Evolutionary conservation across 2,113 vertebrate genomes (phyloP), one percentile per base, ranked within the genome.

Genomic region (Natator depressus): DNA sequence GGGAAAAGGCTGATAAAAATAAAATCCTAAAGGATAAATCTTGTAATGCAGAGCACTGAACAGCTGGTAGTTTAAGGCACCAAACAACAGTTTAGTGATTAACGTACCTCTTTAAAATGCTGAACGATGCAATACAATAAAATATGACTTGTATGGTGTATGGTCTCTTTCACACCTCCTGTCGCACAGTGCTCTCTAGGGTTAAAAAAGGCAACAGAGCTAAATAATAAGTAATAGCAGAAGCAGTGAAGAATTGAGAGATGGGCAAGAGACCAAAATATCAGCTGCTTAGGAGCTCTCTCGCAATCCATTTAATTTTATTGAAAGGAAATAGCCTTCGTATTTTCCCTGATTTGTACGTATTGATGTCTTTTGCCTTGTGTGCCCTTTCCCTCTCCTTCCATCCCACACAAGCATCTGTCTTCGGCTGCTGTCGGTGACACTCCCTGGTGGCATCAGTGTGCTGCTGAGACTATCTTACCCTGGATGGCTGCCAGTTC

Each of bases 61-160:
- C 98, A 98, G 97, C 97, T 98, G 98, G 98, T 93, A 97, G 87
- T 98, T 98, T 98, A 98, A 98, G 98, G 93, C 97, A 95, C 80
- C 86, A 94, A 98, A 98, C 95, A 98, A 94, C 96, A 98, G 97
- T 98, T 98, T 98, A 97, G 93, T 96, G 96, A 98, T 98, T 98
- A 98, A 98, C 98, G 97, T 94, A 97, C 95, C 96, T 97, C 93
- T 98, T 98, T 98, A 98, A 98, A 98, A 98, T 98, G 97, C 97
- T 97, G 97, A 97, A 96, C 94, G 97, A 95, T 94, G 93, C 90
- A 84, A 97, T 75, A 89, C 89, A 89, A 96, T 96, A 92, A 97
- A 97, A 97, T 91, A 94, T 46, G 90, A 88, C 92, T 96, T 95
- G 94, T 94, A 79, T 94, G 96, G 95, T 89, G 93, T 85, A 47